A percentile compares a stretch with the other conserved stretches of the same genome.
phyloP scores from a whole-genome alignment of 2,888 invertebrate species.

The Spilarctia lutea region DNA sequence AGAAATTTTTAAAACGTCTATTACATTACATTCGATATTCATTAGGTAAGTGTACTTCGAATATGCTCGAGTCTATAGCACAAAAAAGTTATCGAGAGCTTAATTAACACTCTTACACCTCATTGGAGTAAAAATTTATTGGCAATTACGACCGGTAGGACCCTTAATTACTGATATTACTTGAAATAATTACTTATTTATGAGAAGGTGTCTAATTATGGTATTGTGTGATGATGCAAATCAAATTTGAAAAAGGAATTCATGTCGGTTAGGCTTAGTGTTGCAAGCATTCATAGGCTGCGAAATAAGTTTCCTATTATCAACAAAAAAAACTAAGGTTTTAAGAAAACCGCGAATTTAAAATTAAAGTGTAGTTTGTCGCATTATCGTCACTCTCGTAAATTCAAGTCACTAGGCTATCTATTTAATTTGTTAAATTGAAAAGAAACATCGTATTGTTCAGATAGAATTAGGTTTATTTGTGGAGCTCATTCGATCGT shows the following conservation, averaged over 20 bases:
- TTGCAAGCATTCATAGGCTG: neutral
- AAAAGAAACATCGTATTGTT: conserved; percentile 83
- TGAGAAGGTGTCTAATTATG: neutral
- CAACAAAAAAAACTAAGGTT: neutral
- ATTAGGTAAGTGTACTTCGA: neutral
- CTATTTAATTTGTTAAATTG: conserved; percentile 83
- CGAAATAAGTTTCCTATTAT: no score
- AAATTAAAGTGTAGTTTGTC: conserved; percentile 15
- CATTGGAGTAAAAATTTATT: conserved; percentile 8
- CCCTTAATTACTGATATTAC: neutral
- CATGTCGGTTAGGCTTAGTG: neutral
- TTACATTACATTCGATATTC: neutral
- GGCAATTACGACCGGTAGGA: neutral
- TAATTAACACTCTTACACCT: neutral
- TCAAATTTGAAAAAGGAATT: neutral
- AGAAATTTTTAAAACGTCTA: conserved; percentile 40
- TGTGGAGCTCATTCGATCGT: conserved; percentile 80
- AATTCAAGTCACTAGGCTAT: conserved; percentile 56
- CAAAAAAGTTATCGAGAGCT: neutral
- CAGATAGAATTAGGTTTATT: conserved; percentile 82
- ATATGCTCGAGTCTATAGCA: neutral
- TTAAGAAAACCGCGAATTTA: neutral
- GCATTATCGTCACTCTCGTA: conserved; percentile 37
- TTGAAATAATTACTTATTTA: neutral
- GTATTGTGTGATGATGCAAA: neutral